phyloP scores from a whole-genome alignment of 2,113 vertebrate genomes.

The Coreoperca whiteheadi region DNA sequence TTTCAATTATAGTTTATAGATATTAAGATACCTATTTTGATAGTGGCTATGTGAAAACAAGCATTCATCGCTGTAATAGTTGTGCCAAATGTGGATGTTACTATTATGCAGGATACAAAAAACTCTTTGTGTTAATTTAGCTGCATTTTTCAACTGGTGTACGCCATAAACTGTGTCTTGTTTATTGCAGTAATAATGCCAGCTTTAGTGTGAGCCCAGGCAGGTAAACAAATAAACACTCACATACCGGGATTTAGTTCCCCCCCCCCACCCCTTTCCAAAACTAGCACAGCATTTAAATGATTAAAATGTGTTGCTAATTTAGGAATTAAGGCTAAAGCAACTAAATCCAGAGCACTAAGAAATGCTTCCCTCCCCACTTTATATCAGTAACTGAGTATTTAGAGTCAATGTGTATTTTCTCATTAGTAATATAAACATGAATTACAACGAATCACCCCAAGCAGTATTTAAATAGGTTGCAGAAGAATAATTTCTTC shows the following conservation, averaged over 20 bases:
- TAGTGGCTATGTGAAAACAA: background rate
- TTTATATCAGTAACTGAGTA: slow-evolving; percentile 60
- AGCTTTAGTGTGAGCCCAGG: background rate
- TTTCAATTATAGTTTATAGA: slow-evolving; percentile 23
- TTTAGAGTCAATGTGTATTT: slow-evolving; percentile 72
- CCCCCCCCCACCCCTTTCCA: background rate
- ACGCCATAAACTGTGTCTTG: background rate
- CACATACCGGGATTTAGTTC: background rate
- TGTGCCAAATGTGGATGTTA: slow-evolving; percentile 5
- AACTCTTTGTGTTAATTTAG: slow-evolving; percentile 4
- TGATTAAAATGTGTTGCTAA: slow-evolving; percentile 55
- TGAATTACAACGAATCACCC: slow-evolving; percentile 69
- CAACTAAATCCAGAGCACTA: slow-evolving; percentile 45
- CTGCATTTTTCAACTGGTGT: slow-evolving; percentile 3
- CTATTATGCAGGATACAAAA: background rate
- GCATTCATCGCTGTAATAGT: background rate
- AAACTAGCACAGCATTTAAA: slow-evolving; percentile 37
- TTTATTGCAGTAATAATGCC: background rate
- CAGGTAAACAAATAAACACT: slow-evolving; percentile 37
- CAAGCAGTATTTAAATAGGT: slow-evolving; percentile 74
- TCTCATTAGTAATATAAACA: slow-evolving; percentile 77
- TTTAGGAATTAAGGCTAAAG: slow-evolving; percentile 57
- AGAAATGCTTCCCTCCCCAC: slow-evolving; percentile 38
- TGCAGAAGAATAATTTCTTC: slow-evolving; percentile 69
- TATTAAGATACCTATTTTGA: slow-evolving; percentile 4